A percentile compares a stretch with the other conserved stretches of the same genome.
Evolutionary conservation across 2,113 vertebrate genomes (phyloP).

Genomic region (Pelecanoides urinatrix): DNA sequence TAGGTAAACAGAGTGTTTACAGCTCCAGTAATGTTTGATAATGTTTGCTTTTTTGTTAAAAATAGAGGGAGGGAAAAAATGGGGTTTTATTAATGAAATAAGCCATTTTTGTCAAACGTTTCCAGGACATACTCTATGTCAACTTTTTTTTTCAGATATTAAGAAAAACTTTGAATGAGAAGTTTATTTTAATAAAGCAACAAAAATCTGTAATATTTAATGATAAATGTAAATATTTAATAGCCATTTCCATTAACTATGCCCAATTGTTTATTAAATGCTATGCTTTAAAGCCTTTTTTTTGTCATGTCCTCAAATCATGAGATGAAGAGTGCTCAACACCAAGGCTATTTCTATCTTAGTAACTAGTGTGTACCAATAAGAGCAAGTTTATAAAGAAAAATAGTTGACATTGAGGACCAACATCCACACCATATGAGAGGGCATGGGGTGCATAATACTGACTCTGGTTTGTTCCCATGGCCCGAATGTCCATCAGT

Average conservation of each 20-base stretch:
- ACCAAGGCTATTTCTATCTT: neutral
- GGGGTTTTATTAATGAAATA: neutral
- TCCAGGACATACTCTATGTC: neutral
- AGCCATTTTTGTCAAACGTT: neutral
- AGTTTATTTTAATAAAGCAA: neutral
- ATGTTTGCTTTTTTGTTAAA: neutral
- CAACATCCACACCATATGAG: neutral
- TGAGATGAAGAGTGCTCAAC: neutral
- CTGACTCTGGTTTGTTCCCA: neutral
- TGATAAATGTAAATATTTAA: neutral
- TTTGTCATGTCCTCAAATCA: neutral
- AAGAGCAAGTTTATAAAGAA: neutral
- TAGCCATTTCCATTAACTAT: neutral
- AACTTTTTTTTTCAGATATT: neutral
- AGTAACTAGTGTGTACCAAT: neutral
- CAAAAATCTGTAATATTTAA: neutral
- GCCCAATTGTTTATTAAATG: neutral
- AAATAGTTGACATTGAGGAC: neutral
- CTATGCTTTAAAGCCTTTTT: neutral
- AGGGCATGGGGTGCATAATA: neutral
- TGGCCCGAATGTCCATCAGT: neutral
- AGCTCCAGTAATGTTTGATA: neutral
- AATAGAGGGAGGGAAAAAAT: neutral
- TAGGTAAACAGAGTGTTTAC: neutral
- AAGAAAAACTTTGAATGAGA: neutral